phyloP scores from a whole-genome alignment of 2,888 invertebrate species.

The Lasioglossum zephyrum region DNA sequence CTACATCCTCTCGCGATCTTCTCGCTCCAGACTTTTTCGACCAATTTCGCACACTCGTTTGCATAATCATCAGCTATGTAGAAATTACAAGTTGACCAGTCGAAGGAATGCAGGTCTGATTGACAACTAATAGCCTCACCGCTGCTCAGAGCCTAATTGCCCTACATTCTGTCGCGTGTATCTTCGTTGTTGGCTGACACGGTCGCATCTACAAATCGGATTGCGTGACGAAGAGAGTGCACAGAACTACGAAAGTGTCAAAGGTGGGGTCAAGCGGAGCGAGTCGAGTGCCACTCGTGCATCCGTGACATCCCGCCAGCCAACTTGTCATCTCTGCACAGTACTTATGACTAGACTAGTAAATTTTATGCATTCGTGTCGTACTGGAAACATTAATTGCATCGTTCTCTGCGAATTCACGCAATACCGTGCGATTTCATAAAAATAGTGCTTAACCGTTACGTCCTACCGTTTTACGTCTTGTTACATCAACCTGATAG shows the following conservation, averaged over 20 bases:
- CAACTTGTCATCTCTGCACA: background rate
- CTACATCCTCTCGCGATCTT: constrained; percentile 9
- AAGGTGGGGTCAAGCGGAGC: constrained; percentile 5
- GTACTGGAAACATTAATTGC: background rate
- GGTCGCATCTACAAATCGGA: background rate
- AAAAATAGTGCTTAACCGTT: background rate
- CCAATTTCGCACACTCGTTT: background rate
- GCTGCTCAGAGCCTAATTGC: background rate
- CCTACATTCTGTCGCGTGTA: background rate
- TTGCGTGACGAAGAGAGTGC: background rate
- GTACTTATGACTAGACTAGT: background rate
- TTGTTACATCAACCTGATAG: background rate
- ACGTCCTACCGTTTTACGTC: background rate
- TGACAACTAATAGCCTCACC: background rate
- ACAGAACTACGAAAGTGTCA: constrained; percentile 1
- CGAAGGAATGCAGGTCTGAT: background rate
- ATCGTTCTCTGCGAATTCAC: background rate
- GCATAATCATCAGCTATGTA: background rate
- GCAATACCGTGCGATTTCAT: background rate
- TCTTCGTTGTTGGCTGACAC: background rate
- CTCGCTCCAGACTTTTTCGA: background rate
- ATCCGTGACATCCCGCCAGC: constrained; percentile 8
- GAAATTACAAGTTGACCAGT: background rate
- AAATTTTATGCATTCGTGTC: background rate
- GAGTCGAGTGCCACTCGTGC: background rate